These are phyloP conservation scores for Scytalopus superciliaris DNA, from an alignment of 2,113 vertebrate species.

Conservation along the genomic window DNA sequence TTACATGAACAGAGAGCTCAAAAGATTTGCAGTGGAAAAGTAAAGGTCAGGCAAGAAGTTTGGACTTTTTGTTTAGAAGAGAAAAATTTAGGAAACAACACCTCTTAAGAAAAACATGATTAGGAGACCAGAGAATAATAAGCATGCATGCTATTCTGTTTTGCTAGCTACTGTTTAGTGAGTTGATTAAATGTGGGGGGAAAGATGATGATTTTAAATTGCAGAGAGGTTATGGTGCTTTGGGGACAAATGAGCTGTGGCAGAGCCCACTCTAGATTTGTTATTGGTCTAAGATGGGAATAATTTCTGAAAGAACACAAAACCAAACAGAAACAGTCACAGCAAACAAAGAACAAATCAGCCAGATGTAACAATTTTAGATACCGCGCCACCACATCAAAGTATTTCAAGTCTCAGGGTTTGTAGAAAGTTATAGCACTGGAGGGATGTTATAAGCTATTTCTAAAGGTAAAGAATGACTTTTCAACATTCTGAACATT, in stretches of 20 bases:
- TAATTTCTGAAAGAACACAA: neutral
- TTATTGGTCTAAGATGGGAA: neutral
- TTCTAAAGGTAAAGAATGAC: neutral
- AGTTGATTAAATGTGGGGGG: neutral
- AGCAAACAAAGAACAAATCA: neutral
- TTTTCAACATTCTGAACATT: neutral
- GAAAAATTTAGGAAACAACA: neutral
- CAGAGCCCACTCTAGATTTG: neutral
- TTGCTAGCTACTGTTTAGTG: neutral
- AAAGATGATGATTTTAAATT: neutral
- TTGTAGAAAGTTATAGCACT: neutral
- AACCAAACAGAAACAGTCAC: neutral
- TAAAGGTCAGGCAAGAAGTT: neutral
- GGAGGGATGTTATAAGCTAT: neutral
- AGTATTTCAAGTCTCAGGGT: rapidly evolving
- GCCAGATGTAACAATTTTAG: neutral
- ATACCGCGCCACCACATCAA: neutral
- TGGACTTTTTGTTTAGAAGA: neutral
- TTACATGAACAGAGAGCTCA: neutral
- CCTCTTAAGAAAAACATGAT: neutral
- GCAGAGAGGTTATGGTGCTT: neutral
- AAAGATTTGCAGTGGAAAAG: neutral
- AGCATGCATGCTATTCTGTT: neutral
- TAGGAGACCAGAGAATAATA: neutral
- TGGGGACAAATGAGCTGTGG: neutral